Percentiles rank a stretch among this genome's conserved stretches.
Conservation (phyloP, 2,797 vertebrate genomes). For the Rhabdomys pumilio region DNA sequence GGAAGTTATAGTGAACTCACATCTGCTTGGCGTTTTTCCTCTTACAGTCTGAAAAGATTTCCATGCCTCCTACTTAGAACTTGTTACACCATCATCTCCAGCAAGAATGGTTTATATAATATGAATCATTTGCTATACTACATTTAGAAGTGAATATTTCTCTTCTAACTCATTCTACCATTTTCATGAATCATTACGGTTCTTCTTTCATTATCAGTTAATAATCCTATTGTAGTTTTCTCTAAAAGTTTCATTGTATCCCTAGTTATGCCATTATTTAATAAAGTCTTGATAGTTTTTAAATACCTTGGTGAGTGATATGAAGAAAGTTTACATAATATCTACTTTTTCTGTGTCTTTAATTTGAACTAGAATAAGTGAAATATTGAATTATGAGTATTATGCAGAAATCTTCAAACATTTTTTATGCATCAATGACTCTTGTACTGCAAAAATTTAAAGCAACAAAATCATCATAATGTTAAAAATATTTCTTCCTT, state of each 20-base stretch:
- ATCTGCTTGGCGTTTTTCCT: conserved; percentile 27
- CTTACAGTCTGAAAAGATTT: conserved; percentile 50
- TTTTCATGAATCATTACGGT: background rate
- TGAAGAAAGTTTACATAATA: background rate
- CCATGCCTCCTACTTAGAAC: background rate
- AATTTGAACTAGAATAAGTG: background rate
- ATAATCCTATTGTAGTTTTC: background rate
- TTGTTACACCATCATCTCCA: background rate
- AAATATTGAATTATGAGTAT: conserved; percentile 28
- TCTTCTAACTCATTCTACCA: background rate
- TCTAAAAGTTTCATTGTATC: background rate
- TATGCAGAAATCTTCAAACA: conserved; percentile 13
- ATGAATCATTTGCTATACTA: background rate
- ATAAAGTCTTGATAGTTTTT: background rate
- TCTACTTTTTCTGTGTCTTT: background rate
- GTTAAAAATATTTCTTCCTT: conserved; percentile 34
- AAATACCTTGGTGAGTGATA: background rate
- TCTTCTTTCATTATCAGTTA: background rate
- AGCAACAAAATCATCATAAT: background rate
- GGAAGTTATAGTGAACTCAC: background rate
- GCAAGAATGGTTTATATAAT: background rate
- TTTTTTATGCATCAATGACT: background rate
- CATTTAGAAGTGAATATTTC: background rate
- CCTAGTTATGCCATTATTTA: background rate
- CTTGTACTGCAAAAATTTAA: background rate